Evolutionary conservation across 2,113 vertebrate genomes (phyloP).

Genomic region (Gorilla gorilla): DNA sequence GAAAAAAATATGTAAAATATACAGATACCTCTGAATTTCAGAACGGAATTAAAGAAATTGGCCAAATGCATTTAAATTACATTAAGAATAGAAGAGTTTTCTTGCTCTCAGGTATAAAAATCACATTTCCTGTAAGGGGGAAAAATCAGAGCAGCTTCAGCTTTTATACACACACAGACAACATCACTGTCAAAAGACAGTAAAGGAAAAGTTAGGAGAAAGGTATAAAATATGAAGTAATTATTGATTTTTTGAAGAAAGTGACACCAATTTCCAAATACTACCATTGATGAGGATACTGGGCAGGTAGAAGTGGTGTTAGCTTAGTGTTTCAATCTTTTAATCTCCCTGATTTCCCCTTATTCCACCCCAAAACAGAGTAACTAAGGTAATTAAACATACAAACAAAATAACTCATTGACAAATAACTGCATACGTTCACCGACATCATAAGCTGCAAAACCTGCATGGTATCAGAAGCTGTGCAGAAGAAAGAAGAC

Average conservation of each 20-base stretch:
- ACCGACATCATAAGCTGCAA: neutral
- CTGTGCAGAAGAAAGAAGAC: neutral
- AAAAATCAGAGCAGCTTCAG: neutral
- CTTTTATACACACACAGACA: neutral
- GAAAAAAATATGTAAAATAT: neutral
- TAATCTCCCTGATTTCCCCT: neutral
- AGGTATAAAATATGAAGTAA: neutral
- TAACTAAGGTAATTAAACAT: neutral
- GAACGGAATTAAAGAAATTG: neutral
- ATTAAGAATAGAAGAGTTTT: neutral
- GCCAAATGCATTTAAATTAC: neutral
- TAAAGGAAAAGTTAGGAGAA: neutral
- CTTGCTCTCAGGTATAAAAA: neutral
- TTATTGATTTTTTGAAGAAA: neutral
- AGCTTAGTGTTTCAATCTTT: neutral
- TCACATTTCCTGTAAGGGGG: neutral
- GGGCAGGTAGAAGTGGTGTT: neutral
- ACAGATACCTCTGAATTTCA: neutral
- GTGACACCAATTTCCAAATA: neutral
- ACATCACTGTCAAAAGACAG: neutral
- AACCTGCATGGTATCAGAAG: too few species aligned
- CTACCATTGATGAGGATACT: neutral
- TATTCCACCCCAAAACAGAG: neutral
- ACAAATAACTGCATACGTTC: neutral
- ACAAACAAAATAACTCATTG: neutral